Evolutionary conservation across 2,888 invertebrate genomes (phyloP), one percentile per base, ranked within the genome.

Genomic region (Cetonia aurata): DNA sequence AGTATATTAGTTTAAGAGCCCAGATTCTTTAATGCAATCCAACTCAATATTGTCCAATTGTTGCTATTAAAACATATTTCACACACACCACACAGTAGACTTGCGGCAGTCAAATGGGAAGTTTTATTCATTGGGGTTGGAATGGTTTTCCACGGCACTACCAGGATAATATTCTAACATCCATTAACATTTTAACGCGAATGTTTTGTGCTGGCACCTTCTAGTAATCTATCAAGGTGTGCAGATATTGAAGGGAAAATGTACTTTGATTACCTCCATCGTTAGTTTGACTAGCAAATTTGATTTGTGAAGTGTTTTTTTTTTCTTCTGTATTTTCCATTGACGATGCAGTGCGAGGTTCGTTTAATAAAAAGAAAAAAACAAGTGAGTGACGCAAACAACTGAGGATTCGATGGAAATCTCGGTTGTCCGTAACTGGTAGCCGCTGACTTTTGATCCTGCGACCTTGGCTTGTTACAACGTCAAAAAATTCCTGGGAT

Each of bases 1-100:
- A 84, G 83, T 83, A 81, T 83, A 83, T 83, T 83, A 83, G 83
- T 83, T 84, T 84, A 84, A 84, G 83, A 82, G 83, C 82, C 80
- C 83, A 84, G 84, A 85, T 85, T 85, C 85, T 82, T 84, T 85
- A 84, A 84, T 84, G 84, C 84, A 84, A 84, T 84, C 83, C 84
- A 84, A 80, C 84, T 83, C 84, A 84, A 84, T 84, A 84, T 84
- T 84, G 83, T 84, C 83, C 84, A 85, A 84, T 85, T 85, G 83
- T 84, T 84, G 83, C 83, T 83, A 84, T 83, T 83, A 83, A 83
- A 83, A 83, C 83, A 82, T 83, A 83, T 83, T 80, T 83, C 81
- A 83, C 82, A 83, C 81, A 83, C 82, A 81, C 82, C 80, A 83
- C 81, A 83, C 82, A 81, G 80, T 80, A 80, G 80, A 80, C 79